Evolutionary conservation across 2,888 invertebrate species (phyloP), one percentile per base, ranked within the genome.

Genomic region (Schizotus pectinicornis): DNA sequence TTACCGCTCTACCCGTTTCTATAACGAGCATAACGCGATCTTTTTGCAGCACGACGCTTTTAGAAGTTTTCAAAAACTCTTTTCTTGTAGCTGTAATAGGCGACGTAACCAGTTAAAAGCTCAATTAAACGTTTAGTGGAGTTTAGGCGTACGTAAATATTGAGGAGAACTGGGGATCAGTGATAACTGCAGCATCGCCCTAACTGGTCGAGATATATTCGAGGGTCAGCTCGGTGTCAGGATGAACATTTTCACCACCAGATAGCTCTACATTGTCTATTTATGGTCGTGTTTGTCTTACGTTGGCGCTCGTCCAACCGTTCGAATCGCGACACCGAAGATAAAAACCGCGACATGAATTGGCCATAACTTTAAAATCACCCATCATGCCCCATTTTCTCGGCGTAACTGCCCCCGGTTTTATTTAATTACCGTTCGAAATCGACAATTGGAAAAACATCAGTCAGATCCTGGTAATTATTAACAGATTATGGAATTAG

Each of bases 261-360:
- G 71, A 71, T 71, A 72, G 65, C 67, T 61, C 65, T 63, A 66
- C 71, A 67, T 69, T 68, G 67, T 70, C 71, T 74, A 74, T 74
- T 74, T 74, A 74, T 74, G 72, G 68, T 63, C 67, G 66, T 75
- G 74, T 75, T 75, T 74, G 75, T 75, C 74, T 73, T 73, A 61
- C 62, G 63, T 65, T 74, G 74, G 74, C 72, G 61, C 62, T 62
- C 61, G 61, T 71, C 75, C 73, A 74, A 69, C 64, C 62, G 59
- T 55, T 48, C 62, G 63, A 64, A 66, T 64, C 64, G 57, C 61
- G 56, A 61, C 48, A 43, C 52, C 54, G 45, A 61, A 63, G 64
- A 62, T 66, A 63, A 67, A 65, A 61, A 63, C 51, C 59, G 57
- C 56, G 65, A 65, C 65, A 60, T 65, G 63, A 64, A 67, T 67